Evolutionary conservation across 1,140 invertebrate genomes (phyloP), one percentile per base, ranked within the genome.

Genomic region (Drosophila asahinai): DNA sequence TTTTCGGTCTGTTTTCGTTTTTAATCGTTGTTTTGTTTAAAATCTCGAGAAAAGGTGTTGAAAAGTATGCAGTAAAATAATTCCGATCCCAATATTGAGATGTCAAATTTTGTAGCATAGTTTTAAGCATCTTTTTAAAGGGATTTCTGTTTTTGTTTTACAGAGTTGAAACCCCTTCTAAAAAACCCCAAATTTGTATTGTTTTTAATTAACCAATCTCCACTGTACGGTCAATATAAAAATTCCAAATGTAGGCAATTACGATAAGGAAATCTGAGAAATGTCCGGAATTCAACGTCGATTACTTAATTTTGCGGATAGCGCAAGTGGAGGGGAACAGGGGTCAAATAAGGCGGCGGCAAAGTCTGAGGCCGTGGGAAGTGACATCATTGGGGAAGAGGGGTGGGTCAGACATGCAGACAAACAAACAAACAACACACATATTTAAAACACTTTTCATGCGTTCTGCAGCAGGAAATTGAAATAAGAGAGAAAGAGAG

Each of bases 321-420:
- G 14, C 48, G 52, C 36, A 36, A 52, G 45, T 43, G 22, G 25
- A 63, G 36, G 36, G 22, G 19, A 40, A 40, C 19, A 71, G 58
- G 38, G 58, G 52, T 78, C 47, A 78, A 63, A 25, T 14, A 36
- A 58, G 38, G 30, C 52, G 55, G n/a, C 42, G 71, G 57, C 33
- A 5, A 14, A 36, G 19, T 38, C 8, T 38, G 19, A 19, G 43
- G 25, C 51, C 38, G 22, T 45, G 38, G 25, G 49, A 36, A 40
- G 48, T 86, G 83, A 86, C 83, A 89, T 86, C 83, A 86, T 89
- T 73, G 42, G 42, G 55, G 55, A 25, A 22, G 55, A n/a, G 58
- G 58, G 43, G 40, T 77, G 59, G 66, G 70, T 61, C 52, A 65
- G 58, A 54, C 66, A 62, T 57, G 54, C 65, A 72, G 40, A 70